Evolutionary conservation across 1,140 invertebrate species (phyloP).

Genomic region (Saccostrea cuccullata): DNA sequence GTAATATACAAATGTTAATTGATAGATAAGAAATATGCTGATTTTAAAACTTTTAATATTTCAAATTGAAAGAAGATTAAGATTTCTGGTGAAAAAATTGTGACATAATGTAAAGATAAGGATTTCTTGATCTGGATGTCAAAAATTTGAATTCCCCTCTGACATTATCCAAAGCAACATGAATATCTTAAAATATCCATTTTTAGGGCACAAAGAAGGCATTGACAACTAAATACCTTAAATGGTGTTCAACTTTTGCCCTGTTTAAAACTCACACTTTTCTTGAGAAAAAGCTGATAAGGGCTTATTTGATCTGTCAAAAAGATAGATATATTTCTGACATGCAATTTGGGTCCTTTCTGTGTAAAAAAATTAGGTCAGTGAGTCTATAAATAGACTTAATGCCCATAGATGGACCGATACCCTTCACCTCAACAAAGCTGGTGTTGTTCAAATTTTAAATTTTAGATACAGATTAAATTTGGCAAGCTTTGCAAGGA

Average conservation of each 20-base stretch:
- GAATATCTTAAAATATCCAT: background rate
- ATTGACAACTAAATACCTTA: constrained; percentile 12
- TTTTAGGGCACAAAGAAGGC: background rate
- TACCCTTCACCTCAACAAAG: constrained; percentile 18
- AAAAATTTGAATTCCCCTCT: background rate
- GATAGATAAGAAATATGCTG: background rate
- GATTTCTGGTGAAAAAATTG: background rate
- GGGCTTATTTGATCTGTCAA: constrained; percentile 30
- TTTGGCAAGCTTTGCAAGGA: constrained; percentile 27
- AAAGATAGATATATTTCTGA: constrained; percentile 28
- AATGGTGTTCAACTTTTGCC: constrained; percentile 37
- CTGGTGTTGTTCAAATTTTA: constrained; percentile 8
- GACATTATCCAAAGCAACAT: background rate
- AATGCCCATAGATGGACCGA: background rate
- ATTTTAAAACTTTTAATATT: too few relatives aligned
- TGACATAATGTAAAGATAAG: background rate
- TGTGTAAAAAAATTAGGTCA: background rate
- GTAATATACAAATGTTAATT: background rate
- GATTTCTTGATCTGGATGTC: background rate
- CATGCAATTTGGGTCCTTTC: constrained; percentile 12
- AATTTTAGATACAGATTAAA: constrained; percentile 32
- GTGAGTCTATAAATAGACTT: background rate
- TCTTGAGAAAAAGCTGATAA: constrained; percentile 36
- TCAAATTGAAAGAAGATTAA: background rate
- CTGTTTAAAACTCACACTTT: constrained; percentile 34